A percentile compares a stretch with the other conserved stretches of the same genome.
Evolutionary conservation across 2,888 invertebrate genomes (phyloP).

Genomic region (Stictocephala bisonia): DNA sequence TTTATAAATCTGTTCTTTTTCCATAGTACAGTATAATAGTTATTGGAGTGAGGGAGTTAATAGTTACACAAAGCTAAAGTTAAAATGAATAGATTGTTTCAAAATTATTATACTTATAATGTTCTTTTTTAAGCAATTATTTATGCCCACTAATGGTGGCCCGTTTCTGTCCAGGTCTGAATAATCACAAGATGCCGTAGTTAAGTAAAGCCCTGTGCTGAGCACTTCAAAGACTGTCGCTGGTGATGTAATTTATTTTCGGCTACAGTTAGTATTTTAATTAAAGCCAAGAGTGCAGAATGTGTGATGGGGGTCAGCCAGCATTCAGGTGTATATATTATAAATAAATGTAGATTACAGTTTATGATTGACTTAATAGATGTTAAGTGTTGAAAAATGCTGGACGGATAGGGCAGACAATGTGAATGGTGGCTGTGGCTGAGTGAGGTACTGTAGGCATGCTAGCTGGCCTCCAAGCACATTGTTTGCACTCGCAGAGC

Average conservation of each 20-base stretch:
- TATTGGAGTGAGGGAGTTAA: too few relatives aligned
- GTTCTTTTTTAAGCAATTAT: too few relatives aligned
- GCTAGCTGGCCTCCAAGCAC: conserved; percentile 84
- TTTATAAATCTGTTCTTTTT: too few relatives aligned
- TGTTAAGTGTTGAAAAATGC: conserved; percentile 48
- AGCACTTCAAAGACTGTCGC: conserved; percentile 42
- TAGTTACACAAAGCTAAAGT: too few relatives aligned
- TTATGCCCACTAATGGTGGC: conserved; percentile 19
- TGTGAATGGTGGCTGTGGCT: conserved; percentile 57
- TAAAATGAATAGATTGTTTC: too few relatives aligned
- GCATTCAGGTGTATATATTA: conserved; percentile 47
- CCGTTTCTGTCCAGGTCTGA: conserved; percentile 57
- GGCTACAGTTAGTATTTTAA: conserved; percentile 45
- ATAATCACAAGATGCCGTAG: conserved; percentile 58
- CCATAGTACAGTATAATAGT: too few relatives aligned
- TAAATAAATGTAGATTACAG: conserved; percentile 36
- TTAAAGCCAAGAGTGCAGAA: conserved; percentile 61
- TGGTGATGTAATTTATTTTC: conserved; percentile 44
- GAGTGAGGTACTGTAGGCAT: conserved; percentile 56
- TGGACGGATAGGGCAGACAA: conserved; percentile 55
- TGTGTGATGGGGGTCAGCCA: conserved; percentile 59
- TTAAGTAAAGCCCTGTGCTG: conserved; percentile 39
- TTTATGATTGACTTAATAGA: conserved; percentile 39
- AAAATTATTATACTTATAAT: too few relatives aligned
- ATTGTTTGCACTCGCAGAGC: conserved; percentile 82